Percentiles rank a stretch among this genome's conserved stretches.
phyloP scores from a whole-genome alignment of 53 echinoderm and acorn worm genomes.

The Holothuria leucospilota region DNA sequence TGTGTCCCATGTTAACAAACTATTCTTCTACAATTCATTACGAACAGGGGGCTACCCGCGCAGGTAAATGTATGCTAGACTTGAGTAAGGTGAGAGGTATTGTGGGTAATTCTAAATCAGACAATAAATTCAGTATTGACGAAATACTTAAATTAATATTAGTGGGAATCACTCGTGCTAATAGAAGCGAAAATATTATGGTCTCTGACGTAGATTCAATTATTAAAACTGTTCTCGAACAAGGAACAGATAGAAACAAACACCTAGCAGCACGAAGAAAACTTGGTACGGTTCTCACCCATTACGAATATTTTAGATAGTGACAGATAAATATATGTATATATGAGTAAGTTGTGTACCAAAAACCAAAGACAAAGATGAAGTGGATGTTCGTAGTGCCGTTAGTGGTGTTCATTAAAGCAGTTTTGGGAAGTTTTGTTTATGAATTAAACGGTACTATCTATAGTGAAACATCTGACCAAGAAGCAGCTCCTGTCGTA shows the following conservation, averaged over 20 bases:
- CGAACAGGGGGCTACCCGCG: not conserved
- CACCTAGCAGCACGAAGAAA: not conserved
- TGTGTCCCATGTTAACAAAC: conserved; percentile 9
- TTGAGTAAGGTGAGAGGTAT: not conserved
- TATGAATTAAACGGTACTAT: no score
- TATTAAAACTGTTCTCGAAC: not conserved
- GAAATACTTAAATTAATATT: no score
- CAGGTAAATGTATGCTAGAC: not conserved
- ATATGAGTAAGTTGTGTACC: no score
- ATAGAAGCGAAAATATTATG: not conserved
- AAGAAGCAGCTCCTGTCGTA: no score
- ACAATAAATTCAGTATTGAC: no score
- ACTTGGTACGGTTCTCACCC: not conserved
- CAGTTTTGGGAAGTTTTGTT: no score
- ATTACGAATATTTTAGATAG: not conserved
- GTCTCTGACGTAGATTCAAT: not conserved
- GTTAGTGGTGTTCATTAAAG: no score
- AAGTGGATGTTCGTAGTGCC: no score
- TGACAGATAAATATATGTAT: no score
- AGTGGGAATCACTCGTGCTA: not conserved
- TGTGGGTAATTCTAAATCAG: no score
- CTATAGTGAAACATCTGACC: no score
- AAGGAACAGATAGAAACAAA: not conserved
- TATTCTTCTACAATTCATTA: conserved; percentile 21
- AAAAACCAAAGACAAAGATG: no score